phyloP scores from a whole-genome alignment of 2,113 vertebrate genomes.

The Nicator chloris region DNA sequence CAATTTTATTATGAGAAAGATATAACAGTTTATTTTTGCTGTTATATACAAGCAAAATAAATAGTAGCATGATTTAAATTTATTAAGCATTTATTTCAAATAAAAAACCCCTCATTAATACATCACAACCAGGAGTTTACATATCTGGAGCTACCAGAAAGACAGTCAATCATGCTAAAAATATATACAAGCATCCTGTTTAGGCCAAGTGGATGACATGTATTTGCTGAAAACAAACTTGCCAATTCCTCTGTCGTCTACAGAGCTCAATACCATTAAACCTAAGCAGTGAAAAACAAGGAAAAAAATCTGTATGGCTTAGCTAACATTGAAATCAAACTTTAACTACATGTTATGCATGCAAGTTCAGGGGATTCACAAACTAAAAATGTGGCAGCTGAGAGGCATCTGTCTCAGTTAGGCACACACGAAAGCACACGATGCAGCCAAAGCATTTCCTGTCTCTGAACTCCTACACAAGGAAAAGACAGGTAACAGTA shows the following conservation, averaged over 20 bases:
- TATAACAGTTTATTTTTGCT: not conserved
- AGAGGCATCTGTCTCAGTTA: not conserved
- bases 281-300: not conserved
- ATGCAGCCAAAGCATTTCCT: not conserved
- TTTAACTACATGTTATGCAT: not conserved
- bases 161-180: not conserved
- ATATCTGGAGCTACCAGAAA: not conserved
- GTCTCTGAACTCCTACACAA: not conserved
- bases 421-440: rapidly evolving
- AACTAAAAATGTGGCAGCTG: not conserved
- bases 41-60: not conserved
- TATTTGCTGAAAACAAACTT: not conserved
- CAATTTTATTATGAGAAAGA: not conserved
- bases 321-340: not conserved
- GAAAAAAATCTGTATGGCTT: not conserved
- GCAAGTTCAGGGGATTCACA: not conserved
- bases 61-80: not conserved
- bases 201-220: not conserved
- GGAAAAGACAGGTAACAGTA: not conserved
- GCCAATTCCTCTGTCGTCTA: not conserved
- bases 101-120: not conserved
- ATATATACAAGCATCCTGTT: not conserved
- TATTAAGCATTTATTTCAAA: not conserved
- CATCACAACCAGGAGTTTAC: not conserved
- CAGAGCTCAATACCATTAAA: not conserved